Conservation (phyloP, 2,113 vertebrate genomes). For the Triplophysa tibetana region DNA sequence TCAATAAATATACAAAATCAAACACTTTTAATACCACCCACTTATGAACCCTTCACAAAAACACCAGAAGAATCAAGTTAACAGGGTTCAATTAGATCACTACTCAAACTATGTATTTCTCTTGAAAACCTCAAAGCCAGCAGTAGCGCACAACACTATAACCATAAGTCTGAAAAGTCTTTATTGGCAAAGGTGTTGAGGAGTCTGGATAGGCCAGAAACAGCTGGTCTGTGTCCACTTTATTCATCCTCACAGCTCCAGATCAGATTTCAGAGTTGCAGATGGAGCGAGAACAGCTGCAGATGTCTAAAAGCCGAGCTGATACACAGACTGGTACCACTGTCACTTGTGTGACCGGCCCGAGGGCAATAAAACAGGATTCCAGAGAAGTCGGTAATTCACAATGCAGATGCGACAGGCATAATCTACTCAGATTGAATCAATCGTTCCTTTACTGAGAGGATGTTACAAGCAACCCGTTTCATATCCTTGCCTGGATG, state of each 20-base stretch:
- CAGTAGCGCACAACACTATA: background rate
- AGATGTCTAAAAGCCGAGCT: constrained; percentile 21
- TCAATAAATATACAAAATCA: background rate
- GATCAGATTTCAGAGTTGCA: constrained; percentile 67
- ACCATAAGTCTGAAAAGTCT: background rate
- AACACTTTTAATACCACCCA: background rate
- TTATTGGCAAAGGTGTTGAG: constrained; percentile 55
- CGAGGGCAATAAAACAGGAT: background rate
- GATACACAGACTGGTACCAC: constrained; percentile 40
- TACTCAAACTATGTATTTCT: background rate
- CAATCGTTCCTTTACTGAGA: constrained; percentile 9
- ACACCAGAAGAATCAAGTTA: background rate
- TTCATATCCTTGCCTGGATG: background rate
- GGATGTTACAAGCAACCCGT: background rate
- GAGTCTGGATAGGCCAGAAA: constrained; percentile 55
- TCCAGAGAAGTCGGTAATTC: constrained; percentile 6
- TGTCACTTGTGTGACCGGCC: constrained; percentile 29
- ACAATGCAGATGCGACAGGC: constrained; percentile 7
- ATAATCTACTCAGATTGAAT: constrained; percentile 22
- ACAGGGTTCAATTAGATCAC: background rate
- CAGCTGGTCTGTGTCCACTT: constrained; percentile 64
- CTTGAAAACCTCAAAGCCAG: background rate
- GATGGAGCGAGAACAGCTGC: constrained; percentile 64
- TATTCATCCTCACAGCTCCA: constrained; percentile 61
- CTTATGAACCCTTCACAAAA: background rate